Conservation (phyloP, 2,113 vertebrate genomes). For the Trogon surrucura region DNA sequence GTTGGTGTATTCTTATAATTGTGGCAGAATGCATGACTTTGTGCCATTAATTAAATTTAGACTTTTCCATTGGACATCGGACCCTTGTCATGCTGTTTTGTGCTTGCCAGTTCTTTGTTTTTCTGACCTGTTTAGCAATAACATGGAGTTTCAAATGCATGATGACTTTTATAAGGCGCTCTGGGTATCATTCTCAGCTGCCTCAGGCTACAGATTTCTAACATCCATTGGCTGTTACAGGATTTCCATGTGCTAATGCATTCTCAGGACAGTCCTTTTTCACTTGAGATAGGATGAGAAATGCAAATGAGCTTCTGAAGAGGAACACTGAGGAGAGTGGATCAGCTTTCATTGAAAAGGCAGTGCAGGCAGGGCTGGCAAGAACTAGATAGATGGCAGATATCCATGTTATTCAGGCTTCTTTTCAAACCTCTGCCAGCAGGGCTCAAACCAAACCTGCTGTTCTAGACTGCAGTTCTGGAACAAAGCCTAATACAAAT, state of each 20-base stretch:
- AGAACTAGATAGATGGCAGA: not conserved
- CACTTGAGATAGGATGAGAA: not conserved
- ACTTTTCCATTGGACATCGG: not conserved
- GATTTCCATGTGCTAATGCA: not conserved
- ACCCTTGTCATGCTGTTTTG: not conserved
- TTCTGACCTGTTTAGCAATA: not conserved
- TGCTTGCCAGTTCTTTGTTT: not conserved
- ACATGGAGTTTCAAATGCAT: not conserved
- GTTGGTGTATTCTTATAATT: not conserved
- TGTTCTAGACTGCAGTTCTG: constrained; percentile 10
- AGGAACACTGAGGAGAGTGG: constrained; percentile 26
- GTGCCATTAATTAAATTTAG: not conserved
- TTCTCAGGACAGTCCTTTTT: not conserved
- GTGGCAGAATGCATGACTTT: not conserved
- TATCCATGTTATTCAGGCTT: not conserved
- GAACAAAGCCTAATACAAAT: not conserved
- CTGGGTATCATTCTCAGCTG: not conserved
- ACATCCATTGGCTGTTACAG: not conserved
- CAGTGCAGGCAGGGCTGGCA: not conserved
- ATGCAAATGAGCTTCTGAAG: constrained; percentile 22
- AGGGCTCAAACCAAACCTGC: not conserved
- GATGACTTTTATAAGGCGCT: not conserved
- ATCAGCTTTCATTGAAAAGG: constrained; percentile 52
- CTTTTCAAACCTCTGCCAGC: not conserved
- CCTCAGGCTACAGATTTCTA: not conserved